Evolutionary conservation across 2,797 vertebrate genomes (phyloP), one percentile per base, ranked within the genome.

Genomic region (Threskiornis aethiopicus): DNA sequence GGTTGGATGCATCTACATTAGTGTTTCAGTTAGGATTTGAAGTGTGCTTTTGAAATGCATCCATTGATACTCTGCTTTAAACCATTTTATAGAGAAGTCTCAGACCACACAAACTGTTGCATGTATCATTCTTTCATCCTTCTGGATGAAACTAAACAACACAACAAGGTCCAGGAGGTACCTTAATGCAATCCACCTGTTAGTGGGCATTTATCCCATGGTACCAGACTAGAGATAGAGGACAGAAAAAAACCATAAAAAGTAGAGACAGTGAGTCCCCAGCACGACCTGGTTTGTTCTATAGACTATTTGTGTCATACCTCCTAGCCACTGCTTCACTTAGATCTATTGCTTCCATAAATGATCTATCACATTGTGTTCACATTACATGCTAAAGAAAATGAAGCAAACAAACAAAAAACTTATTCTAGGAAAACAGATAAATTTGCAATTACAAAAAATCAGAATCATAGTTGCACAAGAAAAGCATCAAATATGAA

Each of bases 261-360:
- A 0, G 1, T 11, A 62, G 29, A 86, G 18, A 62, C 0, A 0
- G 5, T 21, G 31, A 81, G n/a, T 49, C n/a, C 14, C 70, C 70
- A 75, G 39, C 37, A 89, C 4, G 18, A 11, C 11, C 12, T 24
- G 13, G 3, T 55, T 82, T 93, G 26, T 64, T 90, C n/a, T 52
- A 24, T 11, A n/a, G 46, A 33, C 1, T 22, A 37, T 82, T 83
- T 25, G 11, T 37, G 8, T 47, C 28, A 61, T 54, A 22, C 0
- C 76, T 9, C 14, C 29, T 51, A 35, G n/a, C 3, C 39, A n/a
- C 24, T 42, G 13, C 9, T 91, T 75, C 52, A 61, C 18, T 89
- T 61, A 65, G 33, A 76, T 19, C 12, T 73, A 8, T 35, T 61
- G 29, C 51, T 80, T 92, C 20, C 29, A 24, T 46, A 46, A 54